Evolutionary conservation across 2,113 vertebrate genomes (phyloP), one percentile per base, ranked within the genome.

Genomic region (Cyprinus carpio): DNA sequence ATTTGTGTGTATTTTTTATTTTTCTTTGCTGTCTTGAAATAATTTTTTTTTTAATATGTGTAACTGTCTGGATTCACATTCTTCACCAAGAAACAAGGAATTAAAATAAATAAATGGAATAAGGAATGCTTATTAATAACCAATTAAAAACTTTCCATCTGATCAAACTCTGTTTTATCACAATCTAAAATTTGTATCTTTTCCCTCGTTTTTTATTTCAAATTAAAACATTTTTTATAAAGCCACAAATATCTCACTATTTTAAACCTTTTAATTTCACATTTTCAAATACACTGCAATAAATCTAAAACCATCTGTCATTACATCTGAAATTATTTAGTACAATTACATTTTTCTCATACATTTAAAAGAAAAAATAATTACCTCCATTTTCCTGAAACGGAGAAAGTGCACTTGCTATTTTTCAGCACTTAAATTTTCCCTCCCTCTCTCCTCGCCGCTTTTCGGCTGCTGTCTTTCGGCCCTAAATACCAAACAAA

Each of bases 401-500:
- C 8, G 1, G 43, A 82, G 15, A 56, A n/a, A 81, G 40, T 56
- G 37, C 13, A 27, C 69, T 58, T 27, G 27, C 72, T 64, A 51
- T 62, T 88, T 88, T 78, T n/a, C 64, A 64, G 25, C 83, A 81
- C 86, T 69, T 27, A 60, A 82, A 60, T 71, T 51, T 78, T 71
- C 31, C 46, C 51, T 74, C 31, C 37, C 43, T 60, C 20, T 82
- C 23, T 85, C 78, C 25, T 89, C 87, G 86, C 92, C 84, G 93
- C 95, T 95, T 94, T 95, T 93, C 94, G 93, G 95, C 93, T 94
- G 94, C 93, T 93, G 95, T 94, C 95, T 94, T 91, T 93, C 95
- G 97, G 96, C 95, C 96, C 96, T 96, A 95, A 95, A 96, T 95
- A 94, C 96, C 96, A 96, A 97, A 98, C 96, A 97, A 97, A 98